A percentile compares a stretch with the other conserved stretches of the same genome.
These are phyloP conservation scores for Phthorimaea operculella DNA, from an alignment of 1,140 invertebrate species.

Conservation along the genomic window DNA sequence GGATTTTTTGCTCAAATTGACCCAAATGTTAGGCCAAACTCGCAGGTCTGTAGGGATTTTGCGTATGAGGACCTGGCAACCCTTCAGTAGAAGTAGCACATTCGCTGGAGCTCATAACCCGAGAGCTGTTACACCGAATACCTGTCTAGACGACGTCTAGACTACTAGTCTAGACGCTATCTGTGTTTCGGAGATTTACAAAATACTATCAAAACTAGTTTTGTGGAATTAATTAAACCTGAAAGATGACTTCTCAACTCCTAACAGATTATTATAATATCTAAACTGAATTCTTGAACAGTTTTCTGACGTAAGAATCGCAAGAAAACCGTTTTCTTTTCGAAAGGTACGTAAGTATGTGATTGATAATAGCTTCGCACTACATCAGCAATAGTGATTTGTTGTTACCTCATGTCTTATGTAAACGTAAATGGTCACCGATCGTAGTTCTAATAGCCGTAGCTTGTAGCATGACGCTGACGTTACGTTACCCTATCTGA, in stretches of 20 bases:
- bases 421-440: background rate
- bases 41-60: background rate
- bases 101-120: constrained; percentile 46
- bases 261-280: no score
- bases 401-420: background rate
- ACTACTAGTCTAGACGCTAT: constrained; percentile 57
- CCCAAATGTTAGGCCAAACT: no score
- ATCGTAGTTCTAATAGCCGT: background rate
- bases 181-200: constrained; percentile 48
- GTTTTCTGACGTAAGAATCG: no score
- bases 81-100: constrained; percentile 25
- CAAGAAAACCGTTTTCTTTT: no score
- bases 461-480: background rate
- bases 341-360: no score
- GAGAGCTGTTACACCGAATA: constrained; percentile 54
- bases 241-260: no score
- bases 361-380: background rate
- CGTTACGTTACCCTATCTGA: background rate
- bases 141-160: constrained; percentile 65
- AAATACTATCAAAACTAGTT: constrained; percentile 17
- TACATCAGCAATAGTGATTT: background rate
- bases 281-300: no score
- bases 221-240: background rate
- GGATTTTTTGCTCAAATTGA: no score
- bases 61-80: background rate